phyloP scores from a whole-genome alignment of 1,140 invertebrate species.

The Phymastichus coffea region DNA sequence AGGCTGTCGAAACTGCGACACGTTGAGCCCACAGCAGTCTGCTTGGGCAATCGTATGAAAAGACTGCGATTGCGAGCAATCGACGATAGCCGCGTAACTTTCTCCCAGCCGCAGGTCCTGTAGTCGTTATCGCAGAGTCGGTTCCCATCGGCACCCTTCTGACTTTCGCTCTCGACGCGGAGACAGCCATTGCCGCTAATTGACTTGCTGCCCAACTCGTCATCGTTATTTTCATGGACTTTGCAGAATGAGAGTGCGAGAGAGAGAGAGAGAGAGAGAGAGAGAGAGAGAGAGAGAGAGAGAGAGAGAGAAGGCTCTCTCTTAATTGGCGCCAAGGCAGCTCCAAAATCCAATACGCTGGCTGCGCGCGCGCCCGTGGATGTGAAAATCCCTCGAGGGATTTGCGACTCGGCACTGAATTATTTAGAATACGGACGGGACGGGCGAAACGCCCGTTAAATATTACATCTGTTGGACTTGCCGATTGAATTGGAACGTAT shows the following conservation, averaged over 20 bases:
- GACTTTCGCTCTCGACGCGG: slow-evolving; percentile 8
- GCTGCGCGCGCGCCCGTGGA: background rate
- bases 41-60: too few relatives aligned
- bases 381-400: slow-evolving; percentile 16
- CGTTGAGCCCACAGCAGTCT: too few relatives aligned
- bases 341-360: slow-evolving; percentile 16
- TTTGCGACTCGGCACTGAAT: slow-evolving; percentile 22
- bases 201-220: slow-evolving; percentile 17
- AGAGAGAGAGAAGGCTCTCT: too few relatives aligned
- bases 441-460: background rate
- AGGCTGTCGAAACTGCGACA: too few relatives aligned
- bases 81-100: too few relatives aligned
- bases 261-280: slow-evolving; percentile 17
- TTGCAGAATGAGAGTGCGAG: background rate
- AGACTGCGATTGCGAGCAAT: too few relatives aligned
- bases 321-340: too few relatives aligned
- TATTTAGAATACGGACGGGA: slow-evolving; percentile 3
- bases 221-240: slow-evolving; percentile 17
- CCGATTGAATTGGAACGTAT: slow-evolving; percentile 3
- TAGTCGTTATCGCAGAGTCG: slow-evolving; percentile 38
- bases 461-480: slow-evolving; percentile 12
- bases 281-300: slow-evolving; percentile 2
- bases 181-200: slow-evolving; percentile 11
- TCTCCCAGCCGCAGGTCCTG: slow-evolving; percentile 36
- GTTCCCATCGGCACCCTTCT: slow-evolving; percentile 26